phyloP scores from a whole-genome alignment of 2,888 invertebrate species.

The Elegia similella region DNA sequence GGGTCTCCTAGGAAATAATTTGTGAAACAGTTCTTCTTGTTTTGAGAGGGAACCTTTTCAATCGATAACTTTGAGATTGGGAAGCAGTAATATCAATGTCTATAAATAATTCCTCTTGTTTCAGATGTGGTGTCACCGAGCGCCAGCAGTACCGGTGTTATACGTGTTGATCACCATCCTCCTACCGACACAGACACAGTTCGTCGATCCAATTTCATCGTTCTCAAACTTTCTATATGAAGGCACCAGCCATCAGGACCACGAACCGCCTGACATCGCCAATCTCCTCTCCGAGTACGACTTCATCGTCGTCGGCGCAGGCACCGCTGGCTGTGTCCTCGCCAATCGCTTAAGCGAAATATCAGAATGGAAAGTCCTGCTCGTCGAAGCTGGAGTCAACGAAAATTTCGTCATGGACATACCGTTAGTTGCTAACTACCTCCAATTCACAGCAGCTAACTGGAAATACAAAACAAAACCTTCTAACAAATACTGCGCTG shows the following conservation, averaged over 20 bases:
- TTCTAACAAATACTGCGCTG: conserved; percentile 86
- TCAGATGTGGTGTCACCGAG: conserved; percentile 62
- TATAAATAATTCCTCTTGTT: conserved; percentile 29
- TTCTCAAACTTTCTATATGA: conserved; percentile 77
- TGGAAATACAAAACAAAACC: conserved; percentile 92
- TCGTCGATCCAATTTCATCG: conserved; percentile 66
- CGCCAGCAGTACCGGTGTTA: conserved; percentile 40
- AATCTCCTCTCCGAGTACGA: conserved; percentile 84
- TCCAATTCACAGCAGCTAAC: conserved; percentile 87
- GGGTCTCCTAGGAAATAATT: too few species aligned
- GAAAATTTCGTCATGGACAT: conserved; percentile 89
- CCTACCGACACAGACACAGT: conserved; percentile 49
- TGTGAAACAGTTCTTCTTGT: too few species aligned
- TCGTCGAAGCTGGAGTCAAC: conserved; percentile 87
- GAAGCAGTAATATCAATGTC: too few species aligned
- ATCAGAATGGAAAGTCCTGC: conserved; percentile 84
- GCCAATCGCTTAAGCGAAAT: conserved; percentile 88
- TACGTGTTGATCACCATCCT: conserved; percentile 48
- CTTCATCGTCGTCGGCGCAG: conserved; percentile 90
- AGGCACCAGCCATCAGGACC: conserved; percentile 72
- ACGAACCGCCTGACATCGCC: conserved; percentile 79
- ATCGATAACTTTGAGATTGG: too few species aligned
- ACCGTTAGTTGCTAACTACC: conserved; percentile 86
- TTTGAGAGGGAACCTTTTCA: too few species aligned
- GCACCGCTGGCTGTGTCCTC: conserved; percentile 89